These are phyloP conservation scores for Tethea ocularis DNA, from an alignment of 2,888 invertebrate species.

Conservation along the genomic window DNA sequence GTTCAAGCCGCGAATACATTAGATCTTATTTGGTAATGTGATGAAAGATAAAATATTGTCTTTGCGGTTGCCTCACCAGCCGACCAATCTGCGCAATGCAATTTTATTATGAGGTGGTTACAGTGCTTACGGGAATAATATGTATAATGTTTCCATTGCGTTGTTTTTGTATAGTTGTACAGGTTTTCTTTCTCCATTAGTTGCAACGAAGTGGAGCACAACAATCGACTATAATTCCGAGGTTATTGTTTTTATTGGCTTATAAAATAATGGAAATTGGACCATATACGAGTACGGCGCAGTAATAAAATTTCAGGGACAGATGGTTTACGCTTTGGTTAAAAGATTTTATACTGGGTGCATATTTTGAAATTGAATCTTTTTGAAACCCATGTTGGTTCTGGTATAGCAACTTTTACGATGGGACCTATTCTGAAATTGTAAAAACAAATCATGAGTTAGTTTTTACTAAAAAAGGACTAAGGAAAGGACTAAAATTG, in stretches of 20 bases:
- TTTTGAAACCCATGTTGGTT: no score
- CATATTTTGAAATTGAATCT: no score
- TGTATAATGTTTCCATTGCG: constrained; percentile 38
- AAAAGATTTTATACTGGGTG: background rate
- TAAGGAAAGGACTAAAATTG: no score
- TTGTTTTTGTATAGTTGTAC: constrained; percentile 32
- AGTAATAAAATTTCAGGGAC: background rate
- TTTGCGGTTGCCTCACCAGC: constrained; percentile 51
- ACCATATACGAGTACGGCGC: constrained; percentile 7
- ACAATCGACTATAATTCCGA: constrained; percentile 23
- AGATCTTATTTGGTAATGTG: constrained; percentile 61
- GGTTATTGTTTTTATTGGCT: constrained; percentile 33
- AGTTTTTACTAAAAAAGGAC: no score
- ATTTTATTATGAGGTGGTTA: constrained; percentile 50
- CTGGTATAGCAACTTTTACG: no score
- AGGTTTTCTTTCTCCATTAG: constrained; percentile 27
- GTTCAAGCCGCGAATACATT: constrained; percentile 53
- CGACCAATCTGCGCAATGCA: constrained; percentile 53
- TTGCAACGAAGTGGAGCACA: constrained; percentile 32
- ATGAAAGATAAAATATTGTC: constrained; percentile 66
- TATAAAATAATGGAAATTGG: constrained; percentile 25
- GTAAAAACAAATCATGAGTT: no score
- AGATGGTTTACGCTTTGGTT: background rate
- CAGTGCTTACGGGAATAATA: constrained; percentile 42
- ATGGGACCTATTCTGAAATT: no score